phyloP scores from a whole-genome alignment of 2,888 invertebrate species.

The Rotaria magnacalcarata region DNA sequence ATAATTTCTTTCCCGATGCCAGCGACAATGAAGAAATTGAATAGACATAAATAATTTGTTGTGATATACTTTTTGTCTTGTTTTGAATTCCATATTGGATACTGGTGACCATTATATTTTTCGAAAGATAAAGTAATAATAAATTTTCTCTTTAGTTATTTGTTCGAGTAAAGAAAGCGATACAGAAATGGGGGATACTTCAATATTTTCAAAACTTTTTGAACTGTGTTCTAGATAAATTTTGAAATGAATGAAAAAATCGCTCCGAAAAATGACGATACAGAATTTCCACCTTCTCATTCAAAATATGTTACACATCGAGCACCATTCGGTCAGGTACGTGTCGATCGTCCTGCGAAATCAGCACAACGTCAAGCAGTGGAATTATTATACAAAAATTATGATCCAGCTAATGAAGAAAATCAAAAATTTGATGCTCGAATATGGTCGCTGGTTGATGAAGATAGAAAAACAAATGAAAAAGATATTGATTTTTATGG shows the following conservation, averaged over 20 bases:
- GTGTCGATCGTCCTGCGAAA: not conserved
- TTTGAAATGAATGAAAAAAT: not conserved
- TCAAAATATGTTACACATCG: not conserved
- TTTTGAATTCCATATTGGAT: not conserved
- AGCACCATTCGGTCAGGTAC: not conserved
- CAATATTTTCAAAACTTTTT: no score
- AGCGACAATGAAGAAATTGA: not conserved
- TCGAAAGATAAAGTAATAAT: not conserved
- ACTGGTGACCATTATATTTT: not conserved
- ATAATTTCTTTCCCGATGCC: not conserved
- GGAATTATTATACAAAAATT: not conserved
- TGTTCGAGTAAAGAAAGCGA: no score
- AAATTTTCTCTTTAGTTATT: no score
- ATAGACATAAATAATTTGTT: not conserved
- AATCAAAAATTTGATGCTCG: not conserved
- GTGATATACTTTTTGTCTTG: not conserved
- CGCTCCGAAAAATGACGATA: not conserved
- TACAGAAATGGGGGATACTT: no score
- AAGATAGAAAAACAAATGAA: not conserved
- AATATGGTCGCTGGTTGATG: not conserved
- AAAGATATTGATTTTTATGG: slow-evolving; percentile 3
- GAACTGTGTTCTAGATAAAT: not conserved
- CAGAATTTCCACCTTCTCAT: not conserved
- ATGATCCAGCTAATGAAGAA: not conserved
- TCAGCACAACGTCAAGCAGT: not conserved